Evolutionary conservation across 2,888 invertebrate species (phyloP).

Genomic region (Caenorhabditis panamensis): DNA sequence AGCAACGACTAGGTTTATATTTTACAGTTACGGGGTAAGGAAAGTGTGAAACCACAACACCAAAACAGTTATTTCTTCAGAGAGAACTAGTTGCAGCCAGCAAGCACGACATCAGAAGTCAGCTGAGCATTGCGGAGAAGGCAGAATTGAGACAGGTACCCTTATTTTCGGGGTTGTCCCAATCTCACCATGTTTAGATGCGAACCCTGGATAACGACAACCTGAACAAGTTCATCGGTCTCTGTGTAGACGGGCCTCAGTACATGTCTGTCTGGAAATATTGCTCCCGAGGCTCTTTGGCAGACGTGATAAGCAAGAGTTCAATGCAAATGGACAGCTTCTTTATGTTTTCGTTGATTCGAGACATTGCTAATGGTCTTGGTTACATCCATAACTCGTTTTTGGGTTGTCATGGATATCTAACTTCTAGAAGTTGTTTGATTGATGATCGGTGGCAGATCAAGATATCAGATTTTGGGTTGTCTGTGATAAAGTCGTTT

Average conservation of each 20-base stretch:
- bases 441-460: constrained; percentile 74
- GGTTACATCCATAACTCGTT: constrained; percentile 48
- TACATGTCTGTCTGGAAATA: constrained; percentile 75
- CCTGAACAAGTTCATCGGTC: constrained; percentile 77
- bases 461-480: constrained; percentile 62
- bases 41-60: background rate
- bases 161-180: too few species aligned
- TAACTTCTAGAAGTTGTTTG: constrained; percentile 63
- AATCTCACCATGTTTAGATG: constrained; percentile 55
- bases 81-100: constrained; percentile 60
- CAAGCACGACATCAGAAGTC: constrained; percentile 48
- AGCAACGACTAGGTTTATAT: constrained; percentile 53
- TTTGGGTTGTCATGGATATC: constrained; percentile 48
- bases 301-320: constrained; percentile 57
- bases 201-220: constrained; percentile 78
- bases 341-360: constrained; percentile 76
- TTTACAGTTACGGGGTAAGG: constrained; percentile 51
- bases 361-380: constrained; percentile 72
- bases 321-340: constrained; percentile 75
- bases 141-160: constrained; percentile 54
- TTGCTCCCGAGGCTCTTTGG: constrained; percentile 69
- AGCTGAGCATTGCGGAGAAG: constrained; percentile 38
- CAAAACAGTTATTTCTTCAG: constrained; percentile 12
- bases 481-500: constrained; percentile 16
- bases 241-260: constrained; percentile 74